Base-by-base conservation (phyloP, 1,140 invertebrate species). In the Magallana angulata region DNA sequence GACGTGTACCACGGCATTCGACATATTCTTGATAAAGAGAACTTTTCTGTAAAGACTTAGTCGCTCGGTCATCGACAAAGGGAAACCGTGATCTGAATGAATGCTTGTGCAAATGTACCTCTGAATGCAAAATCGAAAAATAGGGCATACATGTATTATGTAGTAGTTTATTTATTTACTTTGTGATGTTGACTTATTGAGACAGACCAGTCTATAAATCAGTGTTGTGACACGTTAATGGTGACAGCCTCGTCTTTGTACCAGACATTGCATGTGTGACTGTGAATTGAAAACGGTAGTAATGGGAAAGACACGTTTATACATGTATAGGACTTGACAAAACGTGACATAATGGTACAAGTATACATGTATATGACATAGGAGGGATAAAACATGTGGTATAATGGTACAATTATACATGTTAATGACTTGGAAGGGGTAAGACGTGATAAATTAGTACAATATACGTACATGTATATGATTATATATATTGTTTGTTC, bases 1-100 rank as follows among this genome's bases (percentile, higher is more conserved):
- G 92, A 94, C 83, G 94, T 94, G 1, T 85, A 91, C 48, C 88
- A 92, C 11, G 94, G 92, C 1, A 92, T 94, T 60, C 85, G 91
- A 56, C 91, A 93, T 87, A 94, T 94, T 82, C 80, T 94, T 1
- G 89, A 91, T 83, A 82, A 89, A 68, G 93, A 94, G 84, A 86
- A 90, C 60, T 91, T 92, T 88, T 81, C 57, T 4, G 57, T 89
- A 3, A 85, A 80, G 58, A 85, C 86, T 12, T 89, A 58, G 85
- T 18, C 16, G 14, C 6, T 62, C 60, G 14, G 14, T 64, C 60
- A 12, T 30, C 9, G 9, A 11, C 1, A 36, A 24, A 24, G 68
- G 24, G 68, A 76, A 30, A 76, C 68, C 18, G 24, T 76, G 68
- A 76, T 76, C 68, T 76, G 68, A 76, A 76, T 76, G 68, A 7